Conservation (phyloP, 2,888 invertebrate species). For the Chloromyia formosa region DNA sequence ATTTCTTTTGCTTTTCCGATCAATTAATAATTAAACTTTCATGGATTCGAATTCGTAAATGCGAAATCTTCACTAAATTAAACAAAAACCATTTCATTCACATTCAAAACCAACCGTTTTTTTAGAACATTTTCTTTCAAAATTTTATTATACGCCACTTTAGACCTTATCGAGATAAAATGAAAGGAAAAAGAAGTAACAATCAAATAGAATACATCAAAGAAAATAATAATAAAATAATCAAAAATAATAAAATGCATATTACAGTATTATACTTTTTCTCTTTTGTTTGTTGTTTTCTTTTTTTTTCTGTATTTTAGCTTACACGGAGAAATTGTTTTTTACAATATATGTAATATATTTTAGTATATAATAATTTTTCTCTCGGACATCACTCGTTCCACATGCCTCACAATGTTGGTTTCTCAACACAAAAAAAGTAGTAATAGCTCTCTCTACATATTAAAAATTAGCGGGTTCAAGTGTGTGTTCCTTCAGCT, state of each 20-base stretch:
- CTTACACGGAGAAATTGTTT: no score
- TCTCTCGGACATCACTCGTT: background rate
- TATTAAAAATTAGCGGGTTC: no score
- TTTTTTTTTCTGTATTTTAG: no score
- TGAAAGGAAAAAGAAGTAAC: background rate
- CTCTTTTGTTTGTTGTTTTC: background rate
- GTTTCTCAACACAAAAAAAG: no score
- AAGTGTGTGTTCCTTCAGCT: no score
- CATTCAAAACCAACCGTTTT: background rate
- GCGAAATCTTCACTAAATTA: no score
- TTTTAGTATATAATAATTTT: background rate
- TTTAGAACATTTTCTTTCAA: background rate
- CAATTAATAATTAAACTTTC: no score
- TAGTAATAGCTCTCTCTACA: no score
- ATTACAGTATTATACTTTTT: background rate
- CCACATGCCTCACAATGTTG: no score
- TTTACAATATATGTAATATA: background rate
- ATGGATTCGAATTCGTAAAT: no score
- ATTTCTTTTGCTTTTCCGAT: no score
- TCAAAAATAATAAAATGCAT: constrained; percentile 4
- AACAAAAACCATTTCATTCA: no score
- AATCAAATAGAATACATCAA: background rate
- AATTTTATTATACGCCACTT: background rate
- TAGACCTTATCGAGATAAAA: background rate
- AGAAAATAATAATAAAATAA: constrained; percentile 10